These are phyloP conservation scores for Ormyrus pomaceus DNA, from an alignment of 2,888 invertebrate genomes.

Conservation along the genomic window DNA sequence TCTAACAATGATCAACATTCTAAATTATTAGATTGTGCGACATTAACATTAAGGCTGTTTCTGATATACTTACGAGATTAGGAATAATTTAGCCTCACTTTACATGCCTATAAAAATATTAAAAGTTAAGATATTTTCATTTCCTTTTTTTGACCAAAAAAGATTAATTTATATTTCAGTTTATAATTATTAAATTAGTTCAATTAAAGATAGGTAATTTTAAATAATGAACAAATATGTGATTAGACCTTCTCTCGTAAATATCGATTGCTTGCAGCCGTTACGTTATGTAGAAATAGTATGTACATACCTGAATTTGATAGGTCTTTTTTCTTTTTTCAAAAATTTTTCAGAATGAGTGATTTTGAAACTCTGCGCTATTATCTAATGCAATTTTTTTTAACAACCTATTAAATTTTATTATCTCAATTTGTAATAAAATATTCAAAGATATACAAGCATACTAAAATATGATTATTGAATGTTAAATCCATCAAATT, in stretches of 20 bases:
- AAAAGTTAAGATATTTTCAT: conserved; percentile 20
- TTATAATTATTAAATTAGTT: conserved; percentile 5
- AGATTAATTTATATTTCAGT: conserved; percentile 13
- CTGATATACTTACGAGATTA: conserved; percentile 31
- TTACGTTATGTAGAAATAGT: conserved; percentile 30
- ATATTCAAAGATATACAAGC: too few species aligned
- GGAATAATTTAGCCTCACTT: conserved; percentile 4
- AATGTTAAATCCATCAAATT: neutral
- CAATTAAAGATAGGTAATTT: conserved; percentile 12
- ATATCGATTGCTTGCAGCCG: conserved; percentile 8
- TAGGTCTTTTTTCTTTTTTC: conserved; percentile 15
- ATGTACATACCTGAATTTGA: conserved; percentile 42
- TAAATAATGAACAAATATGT: neutral
- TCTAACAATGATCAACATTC: too few species aligned
- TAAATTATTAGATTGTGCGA: neutral
- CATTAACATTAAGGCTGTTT: conserved; percentile 37
- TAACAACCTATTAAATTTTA: neutral
- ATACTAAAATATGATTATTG: too few species aligned
- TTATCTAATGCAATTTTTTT: neutral
- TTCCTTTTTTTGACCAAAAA: conserved; percentile 21
- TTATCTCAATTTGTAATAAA: neutral
- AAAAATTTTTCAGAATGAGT: conserved; percentile 20
- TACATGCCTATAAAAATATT: conserved; percentile 14
- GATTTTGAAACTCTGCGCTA: conserved; percentile 17
- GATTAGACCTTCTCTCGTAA: conserved; percentile 23